phyloP scores from a whole-genome alignment of 1,140 invertebrate species.

The Drosophila subpulchrella region DNA sequence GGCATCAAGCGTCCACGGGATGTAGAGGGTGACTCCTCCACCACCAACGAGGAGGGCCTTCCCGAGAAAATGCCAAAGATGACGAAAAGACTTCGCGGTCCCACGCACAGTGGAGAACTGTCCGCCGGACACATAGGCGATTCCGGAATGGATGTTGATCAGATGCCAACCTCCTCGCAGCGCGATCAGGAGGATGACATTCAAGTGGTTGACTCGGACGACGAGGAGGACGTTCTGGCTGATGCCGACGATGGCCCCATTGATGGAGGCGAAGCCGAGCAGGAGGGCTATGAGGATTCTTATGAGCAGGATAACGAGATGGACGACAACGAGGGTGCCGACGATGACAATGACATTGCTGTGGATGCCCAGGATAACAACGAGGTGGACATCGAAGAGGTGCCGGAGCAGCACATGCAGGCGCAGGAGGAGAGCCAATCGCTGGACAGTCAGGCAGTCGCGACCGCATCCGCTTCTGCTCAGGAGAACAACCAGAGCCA shows the following conservation, averaged over 20 bases:
- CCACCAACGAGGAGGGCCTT: conserved; percentile 85
- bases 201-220: conserved; percentile 89
- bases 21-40: conserved; percentile 86
- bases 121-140: conserved; percentile 84
- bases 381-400: conserved; percentile 89
- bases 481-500: conserved; percentile 85
- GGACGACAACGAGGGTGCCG: conserved; percentile 83
- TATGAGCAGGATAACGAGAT: conserved; percentile 86
- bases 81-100: conserved; percentile 82
- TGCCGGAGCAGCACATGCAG: conserved; percentile 86
- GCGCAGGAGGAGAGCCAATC: conserved; percentile 61
- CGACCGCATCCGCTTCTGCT: conserved; percentile 79
- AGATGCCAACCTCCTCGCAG: conserved; percentile 93
- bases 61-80: conserved; percentile 84
- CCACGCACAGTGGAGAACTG: conserved; percentile 68
- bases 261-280: conserved; percentile 85
- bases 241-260: conserved; percentile 76
- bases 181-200: conserved; percentile 93
- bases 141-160: conserved; percentile 88
- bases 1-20: conserved; percentile 86
- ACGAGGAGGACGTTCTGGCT: conserved; percentile 86
- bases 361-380: conserved; percentile 86
- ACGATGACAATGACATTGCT: conserved; percentile 50
- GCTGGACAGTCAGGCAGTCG: conserved; percentile 54
- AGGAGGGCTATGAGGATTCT: conserved; percentile 86